phyloP scores from a whole-genome alignment of 2,113 vertebrate genomes.

The Etia nguti region DNA sequence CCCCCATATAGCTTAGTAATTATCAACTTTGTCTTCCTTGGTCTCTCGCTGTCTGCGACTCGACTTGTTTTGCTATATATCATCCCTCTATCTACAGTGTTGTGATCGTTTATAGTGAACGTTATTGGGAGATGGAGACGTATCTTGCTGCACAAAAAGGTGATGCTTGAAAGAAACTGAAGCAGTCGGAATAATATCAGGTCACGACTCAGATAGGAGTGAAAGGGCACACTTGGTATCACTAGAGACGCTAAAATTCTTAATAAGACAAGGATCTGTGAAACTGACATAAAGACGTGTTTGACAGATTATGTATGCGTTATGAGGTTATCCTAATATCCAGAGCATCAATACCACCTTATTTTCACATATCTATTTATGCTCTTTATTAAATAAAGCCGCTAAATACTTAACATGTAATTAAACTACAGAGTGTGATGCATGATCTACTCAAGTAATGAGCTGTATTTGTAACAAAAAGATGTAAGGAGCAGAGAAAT shows the following conservation, averaged over 20 bases:
- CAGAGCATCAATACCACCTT: not conserved
- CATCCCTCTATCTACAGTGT: not conserved
- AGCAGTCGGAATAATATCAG: not conserved
- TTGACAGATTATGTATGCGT: not conserved
- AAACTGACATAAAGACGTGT: not conserved
- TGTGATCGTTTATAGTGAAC: not conserved
- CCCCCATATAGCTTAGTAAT: not conserved
- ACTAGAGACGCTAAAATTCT: not conserved
- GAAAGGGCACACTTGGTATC: not conserved
- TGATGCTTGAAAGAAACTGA: not conserved
- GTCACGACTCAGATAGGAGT: not conserved
- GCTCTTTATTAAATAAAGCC: not conserved
- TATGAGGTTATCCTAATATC: not conserved
- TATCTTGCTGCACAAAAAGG: not conserved
- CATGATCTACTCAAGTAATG: not conserved
- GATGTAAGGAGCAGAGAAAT: not conserved
- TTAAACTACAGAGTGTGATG: not conserved
- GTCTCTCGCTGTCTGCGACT: not conserved
- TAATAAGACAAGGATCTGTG: not conserved
- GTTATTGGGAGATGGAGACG: not conserved
- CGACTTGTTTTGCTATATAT: not conserved
- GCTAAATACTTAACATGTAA: not conserved
- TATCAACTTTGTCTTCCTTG: not conserved
- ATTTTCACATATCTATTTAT: not conserved
- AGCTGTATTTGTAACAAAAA: not conserved